phyloP scores from a whole-genome alignment of 2,888 invertebrate genomes.

The Drosophila ezoana region DNA sequence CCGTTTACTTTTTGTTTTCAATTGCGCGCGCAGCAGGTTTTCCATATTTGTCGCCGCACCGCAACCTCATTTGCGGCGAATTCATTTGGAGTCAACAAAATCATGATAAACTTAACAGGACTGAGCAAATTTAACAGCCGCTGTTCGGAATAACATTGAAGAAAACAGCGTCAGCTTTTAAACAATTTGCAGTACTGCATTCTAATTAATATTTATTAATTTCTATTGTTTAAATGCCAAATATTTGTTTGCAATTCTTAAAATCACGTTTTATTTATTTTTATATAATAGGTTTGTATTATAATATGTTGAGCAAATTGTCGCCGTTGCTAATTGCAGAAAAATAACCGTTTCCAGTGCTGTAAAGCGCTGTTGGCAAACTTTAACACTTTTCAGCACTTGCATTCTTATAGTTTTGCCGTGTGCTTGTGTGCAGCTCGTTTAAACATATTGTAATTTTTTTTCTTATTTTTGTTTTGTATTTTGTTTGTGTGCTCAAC shows the following conservation, averaged over 20 bases:
- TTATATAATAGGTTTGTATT: too few species aligned
- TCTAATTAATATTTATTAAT: not conserved
- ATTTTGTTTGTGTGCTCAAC: not conserved
- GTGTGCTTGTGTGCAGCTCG: not conserved
- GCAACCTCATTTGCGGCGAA: not conserved
- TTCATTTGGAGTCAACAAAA: too few species aligned
- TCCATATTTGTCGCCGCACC: not conserved
- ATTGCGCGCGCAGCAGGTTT: not conserved
- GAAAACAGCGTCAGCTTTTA: not conserved
- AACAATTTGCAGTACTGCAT: not conserved
- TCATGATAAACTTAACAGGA: not conserved
- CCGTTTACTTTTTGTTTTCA: conserved; percentile 15
- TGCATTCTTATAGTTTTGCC: not conserved
- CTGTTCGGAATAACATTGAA: not conserved
- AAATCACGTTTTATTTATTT: too few species aligned
- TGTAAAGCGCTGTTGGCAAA: not conserved
- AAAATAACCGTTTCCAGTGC: conserved; percentile 5
- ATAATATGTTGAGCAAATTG: not conserved
- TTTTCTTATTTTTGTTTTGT: not conserved
- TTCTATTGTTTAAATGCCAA: not conserved
- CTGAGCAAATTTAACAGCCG: not conserved
- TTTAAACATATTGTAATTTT: not conserved
- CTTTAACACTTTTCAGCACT: not conserved
- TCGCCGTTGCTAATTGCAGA: too few species aligned
- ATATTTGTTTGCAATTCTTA: not conserved